phyloP scores from a whole-genome alignment of 1,140 invertebrate species.

The Aphidius gifuensis region DNA sequence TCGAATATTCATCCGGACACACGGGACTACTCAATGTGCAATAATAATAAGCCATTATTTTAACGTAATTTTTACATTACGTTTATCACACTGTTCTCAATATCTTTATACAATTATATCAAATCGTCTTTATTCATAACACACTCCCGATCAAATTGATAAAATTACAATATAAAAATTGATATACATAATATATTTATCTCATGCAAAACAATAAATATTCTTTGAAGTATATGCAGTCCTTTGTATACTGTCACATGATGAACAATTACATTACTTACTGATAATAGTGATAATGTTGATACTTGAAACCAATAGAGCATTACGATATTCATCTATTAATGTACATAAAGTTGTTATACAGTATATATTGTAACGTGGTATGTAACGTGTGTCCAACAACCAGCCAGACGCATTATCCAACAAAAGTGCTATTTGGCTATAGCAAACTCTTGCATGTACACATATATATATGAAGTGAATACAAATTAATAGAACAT shows the following conservation, averaged over 20 bases:
- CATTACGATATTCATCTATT: too few relatives aligned
- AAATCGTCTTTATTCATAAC: too few relatives aligned
- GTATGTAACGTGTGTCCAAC: constrained; percentile 22
- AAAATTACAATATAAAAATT: too few relatives aligned
- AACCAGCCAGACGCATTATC: constrained; percentile 12
- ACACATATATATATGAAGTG: neutral
- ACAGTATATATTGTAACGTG: neutral
- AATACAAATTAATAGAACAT: constrained; percentile 25
- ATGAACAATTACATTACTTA: too few relatives aligned
- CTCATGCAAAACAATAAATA: too few relatives aligned
- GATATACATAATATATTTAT: too few relatives aligned
- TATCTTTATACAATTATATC: too few relatives aligned
- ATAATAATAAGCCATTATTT: constrained; percentile 35
- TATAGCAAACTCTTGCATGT: constrained; percentile 18
- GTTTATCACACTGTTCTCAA: neutral
- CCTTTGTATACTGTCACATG: too few relatives aligned
- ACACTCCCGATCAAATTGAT: too few relatives aligned
- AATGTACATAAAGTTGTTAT: constrained; percentile 8
- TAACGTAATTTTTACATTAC: constrained; percentile 24
- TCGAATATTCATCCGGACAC: constrained; percentile 37
- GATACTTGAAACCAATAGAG: too few relatives aligned
- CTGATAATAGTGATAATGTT: too few relatives aligned
- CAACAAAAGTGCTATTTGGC: constrained; percentile 22
- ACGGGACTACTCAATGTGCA: constrained; percentile 34
- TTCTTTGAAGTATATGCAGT: too few relatives aligned